Evolutionary conservation across 2,888 invertebrate genomes (phyloP).

Genomic region (Acleris laterana): DNA sequence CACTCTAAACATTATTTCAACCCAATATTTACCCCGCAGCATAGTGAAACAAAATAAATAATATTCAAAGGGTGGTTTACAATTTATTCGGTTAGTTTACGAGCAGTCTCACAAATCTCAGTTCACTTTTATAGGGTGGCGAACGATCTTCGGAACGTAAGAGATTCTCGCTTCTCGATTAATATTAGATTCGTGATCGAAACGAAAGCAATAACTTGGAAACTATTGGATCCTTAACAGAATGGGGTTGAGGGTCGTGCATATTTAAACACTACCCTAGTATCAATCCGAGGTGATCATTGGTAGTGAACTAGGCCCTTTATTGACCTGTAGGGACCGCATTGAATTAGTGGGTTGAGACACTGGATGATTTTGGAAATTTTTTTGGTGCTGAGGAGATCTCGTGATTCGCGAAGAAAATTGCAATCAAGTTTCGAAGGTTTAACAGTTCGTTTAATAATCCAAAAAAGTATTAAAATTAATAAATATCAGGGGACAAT

Average conservation of each 20-base stretch:
- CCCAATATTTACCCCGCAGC: background rate
- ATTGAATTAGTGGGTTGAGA: conserved; percentile 2
- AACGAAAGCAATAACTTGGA: conserved; percentile 21
- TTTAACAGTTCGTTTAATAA: no score
- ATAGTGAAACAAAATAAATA: no score
- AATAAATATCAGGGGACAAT: no score
- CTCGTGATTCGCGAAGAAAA: no score
- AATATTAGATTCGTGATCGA: conserved; percentile 26
- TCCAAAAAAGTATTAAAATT: no score
- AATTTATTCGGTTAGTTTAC: background rate
- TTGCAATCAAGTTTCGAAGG: no score
- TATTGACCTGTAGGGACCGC: conserved; percentile 26
- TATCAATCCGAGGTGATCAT: conserved; percentile 27
- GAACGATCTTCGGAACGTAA: conserved; percentile 6
- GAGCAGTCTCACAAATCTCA: conserved; percentile 15
- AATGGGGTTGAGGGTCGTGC: conserved; percentile 23
- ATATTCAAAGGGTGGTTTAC: no score
- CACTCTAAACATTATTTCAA: no score
- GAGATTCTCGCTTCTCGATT: conserved; percentile 3
- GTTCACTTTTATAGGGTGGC: conserved; percentile 1
- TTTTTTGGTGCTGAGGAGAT: no score
- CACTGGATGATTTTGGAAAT: conserved; percentile 4
- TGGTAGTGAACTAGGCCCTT: conserved; percentile 16
- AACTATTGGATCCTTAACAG: conserved; percentile 24
- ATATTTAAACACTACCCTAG: conserved; percentile 25